phyloP scores from a whole-genome alignment of 92 coral and sea anemone genomes.

The Phenganax stokvisi region DNA sequence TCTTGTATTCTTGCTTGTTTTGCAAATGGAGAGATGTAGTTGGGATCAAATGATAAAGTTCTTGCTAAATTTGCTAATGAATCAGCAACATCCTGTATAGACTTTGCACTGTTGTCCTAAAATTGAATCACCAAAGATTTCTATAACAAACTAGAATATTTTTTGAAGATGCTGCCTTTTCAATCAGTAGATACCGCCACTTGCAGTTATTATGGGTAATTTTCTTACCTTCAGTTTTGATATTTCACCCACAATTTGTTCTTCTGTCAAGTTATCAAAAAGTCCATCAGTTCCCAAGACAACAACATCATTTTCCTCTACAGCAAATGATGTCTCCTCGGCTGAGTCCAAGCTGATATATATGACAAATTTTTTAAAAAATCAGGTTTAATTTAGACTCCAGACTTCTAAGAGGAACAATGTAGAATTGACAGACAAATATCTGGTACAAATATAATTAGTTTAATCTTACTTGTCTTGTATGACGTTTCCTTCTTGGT shows the following conservation, averaged over 20 bases:
- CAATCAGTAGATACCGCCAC: too few relatives aligned
- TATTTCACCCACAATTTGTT: conserved; percentile 66
- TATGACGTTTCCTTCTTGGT: conserved; percentile 83
- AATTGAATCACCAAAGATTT: background rate
- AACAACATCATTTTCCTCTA: conserved; percentile 80
- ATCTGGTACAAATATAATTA: background rate
- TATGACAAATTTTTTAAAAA: background rate
- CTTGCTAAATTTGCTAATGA: conserved; percentile 75
- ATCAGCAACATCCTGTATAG: conserved; percentile 72
- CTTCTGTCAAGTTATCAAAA: conserved; percentile 82
- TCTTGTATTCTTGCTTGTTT: conserved; percentile 78
- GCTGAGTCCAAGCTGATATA: conserved; percentile 77
- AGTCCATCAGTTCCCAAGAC: conserved; percentile 94
- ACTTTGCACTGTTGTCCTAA: conserved; percentile 69
- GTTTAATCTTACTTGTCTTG: conserved; percentile 70
- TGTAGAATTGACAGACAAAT: background rate
- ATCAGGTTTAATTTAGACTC: too few relatives aligned
- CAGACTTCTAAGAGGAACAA: too few relatives aligned
- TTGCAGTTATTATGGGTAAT: background rate
- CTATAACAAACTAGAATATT: background rate
- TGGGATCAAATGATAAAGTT: conserved; percentile 70
- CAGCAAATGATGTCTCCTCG: conserved; percentile 81
- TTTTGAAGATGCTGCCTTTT: too few relatives aligned
- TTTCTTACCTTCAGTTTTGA: conserved; percentile 64
- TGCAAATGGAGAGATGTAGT: conserved; percentile 85